These are phyloP conservation scores for Erpetoichthys calabaricus DNA, from an alignment of 2,797 vertebrate species.

Conservation along the genomic window DNA sequence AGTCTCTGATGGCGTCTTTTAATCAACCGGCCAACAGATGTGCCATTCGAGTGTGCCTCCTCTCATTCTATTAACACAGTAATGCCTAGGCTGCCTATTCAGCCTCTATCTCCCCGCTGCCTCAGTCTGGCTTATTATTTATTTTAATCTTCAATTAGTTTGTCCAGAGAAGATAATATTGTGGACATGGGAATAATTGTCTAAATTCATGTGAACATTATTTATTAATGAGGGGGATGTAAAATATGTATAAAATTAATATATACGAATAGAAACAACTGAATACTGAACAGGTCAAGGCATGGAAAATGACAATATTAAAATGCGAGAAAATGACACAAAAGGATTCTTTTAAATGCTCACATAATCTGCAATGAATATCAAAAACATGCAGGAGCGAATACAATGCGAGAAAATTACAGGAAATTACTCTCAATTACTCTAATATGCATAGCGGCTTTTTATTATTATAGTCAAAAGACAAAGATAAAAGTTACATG, in stretches of 20 bases:
- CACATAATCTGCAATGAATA: conserved; percentile 9
- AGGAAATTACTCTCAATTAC: conserved; percentile 6
- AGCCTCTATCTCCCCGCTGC: too few species aligned
- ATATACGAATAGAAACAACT: conserved; percentile 9
- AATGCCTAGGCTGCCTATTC: too few species aligned
- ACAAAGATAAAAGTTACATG: conserved; percentile 11
- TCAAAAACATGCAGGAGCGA: conserved; percentile 7
- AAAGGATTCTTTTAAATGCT: conserved; percentile 12
- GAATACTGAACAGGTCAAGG: conserved; percentile 14
- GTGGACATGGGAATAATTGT: too few species aligned
- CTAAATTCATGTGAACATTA: not conserved
- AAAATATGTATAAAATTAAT: conserved; percentile 11
- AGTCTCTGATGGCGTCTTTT: too few species aligned
- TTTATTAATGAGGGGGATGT: conserved; percentile 3
- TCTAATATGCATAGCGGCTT: conserved; percentile 8
- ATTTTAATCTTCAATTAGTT: too few species aligned
- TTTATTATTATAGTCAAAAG: not conserved
- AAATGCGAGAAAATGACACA: conserved; percentile 5
- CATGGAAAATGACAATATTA: conserved; percentile 12
- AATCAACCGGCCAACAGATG: too few species aligned
- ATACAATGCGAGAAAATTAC: conserved; percentile 11
- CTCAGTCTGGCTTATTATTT: too few species aligned
- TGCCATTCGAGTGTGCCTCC: too few species aligned
- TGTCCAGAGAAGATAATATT: too few species aligned
- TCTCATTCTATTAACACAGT: too few species aligned